Evolutionary conservation across 2,888 invertebrate genomes (phyloP), one percentile per base, ranked within the genome.

Genomic region (Caenorhabditis panamensis): DNA sequence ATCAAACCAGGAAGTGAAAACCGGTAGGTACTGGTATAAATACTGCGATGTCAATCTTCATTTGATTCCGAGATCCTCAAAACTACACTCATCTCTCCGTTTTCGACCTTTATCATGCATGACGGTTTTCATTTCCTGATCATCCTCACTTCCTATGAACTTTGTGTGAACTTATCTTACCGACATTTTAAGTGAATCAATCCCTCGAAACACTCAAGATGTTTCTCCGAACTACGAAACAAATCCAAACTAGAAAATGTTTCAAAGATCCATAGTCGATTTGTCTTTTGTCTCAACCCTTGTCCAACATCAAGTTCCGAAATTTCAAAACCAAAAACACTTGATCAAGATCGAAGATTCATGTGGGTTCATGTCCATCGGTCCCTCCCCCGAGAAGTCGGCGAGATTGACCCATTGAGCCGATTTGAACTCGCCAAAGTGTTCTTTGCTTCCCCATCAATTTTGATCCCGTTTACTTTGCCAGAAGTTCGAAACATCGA

Each of bases 371-470:
- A 9, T 13, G n/a, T n/a, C n/a, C n/a, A n/a, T n/a, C n/a, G n/a
- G n/a, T n/a, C n/a, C n/a, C 31, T 31, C 31, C 28, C n/a, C 24
- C 8, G 49, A n/a, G 22, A n/a, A 28, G 13, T 26, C 47, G 36
- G 18, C 13, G 5, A 6, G 2, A 26, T 37, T 59, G 37, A 37
- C 24, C 41, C 24, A 41, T 41, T 26, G 26, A 13, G 26, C 22
- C 41, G 16, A 11, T 13, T 8, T 16, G 44, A 54, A 63, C 28
- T 47, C 47, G n/a, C 2, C 47, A 47, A 47, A 18, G 18, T 54
- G 63, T 64, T 73, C 73, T 66, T 41, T 41, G 64, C 66, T 64
- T 56, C 51, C 62, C 31, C 64, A 72, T 72, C 72, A 72, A 72
- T 72, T 20, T 62, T 54, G 41, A 13, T n/a, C n/a, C n/a, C n/a